Conservation (phyloP, 2,888 invertebrate genomes). For the Pandemis heparana region DNA sequence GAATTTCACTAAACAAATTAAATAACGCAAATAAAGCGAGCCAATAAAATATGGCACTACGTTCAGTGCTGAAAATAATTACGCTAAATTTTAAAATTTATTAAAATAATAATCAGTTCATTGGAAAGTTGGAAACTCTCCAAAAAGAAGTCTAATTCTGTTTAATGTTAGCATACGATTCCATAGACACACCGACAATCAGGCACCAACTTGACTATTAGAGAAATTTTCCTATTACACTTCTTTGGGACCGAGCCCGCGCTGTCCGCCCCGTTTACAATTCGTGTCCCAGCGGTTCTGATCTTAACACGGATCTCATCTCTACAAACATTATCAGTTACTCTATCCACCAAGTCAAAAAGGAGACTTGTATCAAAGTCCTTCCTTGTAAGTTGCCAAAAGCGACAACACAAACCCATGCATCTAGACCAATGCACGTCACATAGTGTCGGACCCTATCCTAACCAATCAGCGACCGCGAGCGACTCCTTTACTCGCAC, state of each 20-base stretch:
- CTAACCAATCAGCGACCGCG: constrained; percentile 14
- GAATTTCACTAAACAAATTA: constrained; percentile 78
- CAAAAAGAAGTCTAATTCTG: constrained; percentile 66
- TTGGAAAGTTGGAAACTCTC: constrained; percentile 80
- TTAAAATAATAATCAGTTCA: constrained; percentile 81
- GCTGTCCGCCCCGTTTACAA: neutral
- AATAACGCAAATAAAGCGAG: constrained; percentile 72
- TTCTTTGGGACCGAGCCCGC: constrained; percentile 63
- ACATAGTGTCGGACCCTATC: neutral
- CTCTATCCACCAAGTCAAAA: neutral
- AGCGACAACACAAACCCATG: neutral
- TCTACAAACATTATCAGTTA: neutral
- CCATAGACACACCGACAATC: constrained; percentile 66
- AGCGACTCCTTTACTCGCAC: constrained; percentile 52
- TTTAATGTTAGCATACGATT: constrained; percentile 62
- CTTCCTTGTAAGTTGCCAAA: neutral
- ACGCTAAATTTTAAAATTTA: constrained; percentile 73
- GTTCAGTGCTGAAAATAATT: constrained; percentile 81
- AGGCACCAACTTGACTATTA: constrained; percentile 83
- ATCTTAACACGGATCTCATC: neutral
- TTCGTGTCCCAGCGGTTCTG: neutral
- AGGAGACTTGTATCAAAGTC: neutral
- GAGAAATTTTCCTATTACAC: constrained; percentile 73
- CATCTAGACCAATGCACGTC: neutral
- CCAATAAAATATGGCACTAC: constrained; percentile 84